Evolutionary conservation across 2,797 vertebrate genomes (phyloP).

Genomic region (Emydoidea blandingii): DNA sequence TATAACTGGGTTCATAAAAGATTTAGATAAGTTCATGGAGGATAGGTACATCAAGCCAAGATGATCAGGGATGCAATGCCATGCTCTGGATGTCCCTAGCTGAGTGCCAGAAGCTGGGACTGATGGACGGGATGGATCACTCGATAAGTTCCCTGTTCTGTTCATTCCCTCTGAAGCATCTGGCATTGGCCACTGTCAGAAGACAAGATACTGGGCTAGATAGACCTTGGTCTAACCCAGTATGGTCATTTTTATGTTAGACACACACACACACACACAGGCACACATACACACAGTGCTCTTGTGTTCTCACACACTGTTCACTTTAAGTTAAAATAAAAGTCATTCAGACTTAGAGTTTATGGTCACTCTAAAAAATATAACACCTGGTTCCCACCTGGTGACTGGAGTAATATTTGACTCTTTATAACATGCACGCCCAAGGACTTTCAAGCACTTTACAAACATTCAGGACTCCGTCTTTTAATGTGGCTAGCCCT

Average conservation of each 20-base stretch:
- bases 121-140: neutral
- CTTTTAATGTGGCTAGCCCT: neutral
- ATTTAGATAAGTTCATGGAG: neutral
- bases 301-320: neutral
- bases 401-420: neutral
- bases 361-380: neutral
- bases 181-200: neutral
- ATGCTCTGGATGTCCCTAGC: neutral
- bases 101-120: neutral
- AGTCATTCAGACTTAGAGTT: neutral
- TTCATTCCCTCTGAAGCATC: neutral
- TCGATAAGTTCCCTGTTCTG: neutral
- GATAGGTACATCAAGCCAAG: neutral
- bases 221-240: neutral
- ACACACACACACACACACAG: neutral
- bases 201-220: neutral
- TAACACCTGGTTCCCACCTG: neutral
- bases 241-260: neutral
- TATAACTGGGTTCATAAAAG: neutral
- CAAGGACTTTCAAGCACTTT: neutral
- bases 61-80: neutral
- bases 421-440: fast-evolving
- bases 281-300: too few relatives aligned
- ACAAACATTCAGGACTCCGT: neutral
- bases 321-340: neutral